These are phyloP conservation scores for Neomonachus schauinslandi DNA, from an alignment of 2,113 vertebrate genomes.

Conservation along the genomic window DNA sequence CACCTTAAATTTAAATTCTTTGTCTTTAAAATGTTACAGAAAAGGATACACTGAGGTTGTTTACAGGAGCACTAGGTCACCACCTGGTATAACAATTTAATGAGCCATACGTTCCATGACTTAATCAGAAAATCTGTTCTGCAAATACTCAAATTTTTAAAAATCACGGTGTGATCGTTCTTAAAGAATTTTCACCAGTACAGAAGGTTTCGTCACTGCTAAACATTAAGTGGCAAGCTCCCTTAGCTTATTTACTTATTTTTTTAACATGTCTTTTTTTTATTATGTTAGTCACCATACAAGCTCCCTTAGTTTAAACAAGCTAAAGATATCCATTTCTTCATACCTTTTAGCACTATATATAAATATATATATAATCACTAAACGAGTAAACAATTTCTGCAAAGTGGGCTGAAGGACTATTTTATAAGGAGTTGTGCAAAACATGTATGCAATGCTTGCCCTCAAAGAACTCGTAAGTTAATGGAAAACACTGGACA, in stretches of 20 bases:
- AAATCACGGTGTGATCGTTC: not conserved
- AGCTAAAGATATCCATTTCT: not conserved
- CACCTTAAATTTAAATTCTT: not conserved
- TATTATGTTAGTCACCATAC: too few relatives aligned
- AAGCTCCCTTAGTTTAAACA: not conserved
- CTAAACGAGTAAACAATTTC: not conserved
- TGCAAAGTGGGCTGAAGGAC: not conserved
- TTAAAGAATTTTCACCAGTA: not conserved
- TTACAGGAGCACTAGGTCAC: not conserved
- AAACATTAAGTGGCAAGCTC: not conserved
- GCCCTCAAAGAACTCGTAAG: not conserved
- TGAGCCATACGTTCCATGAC: not conserved
- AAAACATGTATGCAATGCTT: not conserved
- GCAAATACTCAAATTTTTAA: conserved; percentile 17
- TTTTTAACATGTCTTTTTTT: too few relatives aligned
- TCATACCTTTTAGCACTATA: not conserved
- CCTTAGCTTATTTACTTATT: not conserved
- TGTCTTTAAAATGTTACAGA: conserved; percentile 21
- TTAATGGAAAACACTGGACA: not conserved
- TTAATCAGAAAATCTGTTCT: not conserved
- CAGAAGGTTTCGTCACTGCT: not conserved
- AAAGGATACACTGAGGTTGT: not conserved
- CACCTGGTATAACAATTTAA: not conserved
- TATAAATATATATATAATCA: not conserved
- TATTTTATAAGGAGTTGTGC: not conserved